A percentile compares a stretch with the other conserved stretches of the same genome.
phyloP scores from a whole-genome alignment of 2,888 invertebrate species.

The Drosophila tanythrix region DNA sequence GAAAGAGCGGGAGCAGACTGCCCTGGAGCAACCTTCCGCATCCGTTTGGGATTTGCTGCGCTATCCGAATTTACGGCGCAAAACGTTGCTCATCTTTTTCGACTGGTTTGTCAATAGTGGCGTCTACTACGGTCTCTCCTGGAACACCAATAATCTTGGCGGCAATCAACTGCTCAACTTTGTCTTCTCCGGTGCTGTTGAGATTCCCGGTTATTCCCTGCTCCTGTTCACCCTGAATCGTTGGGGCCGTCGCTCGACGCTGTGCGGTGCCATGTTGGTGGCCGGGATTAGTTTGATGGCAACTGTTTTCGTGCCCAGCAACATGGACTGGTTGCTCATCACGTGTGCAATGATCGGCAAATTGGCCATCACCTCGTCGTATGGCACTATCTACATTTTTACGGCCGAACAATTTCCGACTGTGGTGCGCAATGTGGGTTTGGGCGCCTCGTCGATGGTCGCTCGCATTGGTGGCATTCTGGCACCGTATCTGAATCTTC shows the following conservation, averaged over 20 bases:
- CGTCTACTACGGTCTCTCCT: conserved; percentile 91
- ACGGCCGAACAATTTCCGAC: conserved; percentile 91
- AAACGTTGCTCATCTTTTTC: conserved; percentile 89
- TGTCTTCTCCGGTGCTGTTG: conserved; percentile 90
- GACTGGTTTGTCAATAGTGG: conserved; percentile 92
- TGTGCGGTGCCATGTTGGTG: conserved; percentile 89
- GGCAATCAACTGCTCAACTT: conserved; percentile 91
- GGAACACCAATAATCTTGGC: conserved; percentile 91
- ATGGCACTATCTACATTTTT: conserved; percentile 90
- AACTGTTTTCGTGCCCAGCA: conserved; percentile 87
- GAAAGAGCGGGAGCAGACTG: conserved; percentile 72
- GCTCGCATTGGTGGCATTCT: conserved; percentile 91
- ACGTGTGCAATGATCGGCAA: conserved; percentile 90
- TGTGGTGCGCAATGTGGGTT: conserved; percentile 92
- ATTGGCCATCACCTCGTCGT: conserved; percentile 90
- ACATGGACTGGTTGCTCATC: conserved; percentile 87
- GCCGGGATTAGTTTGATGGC: conserved; percentile 88
- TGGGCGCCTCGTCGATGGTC: conserved; percentile 94
- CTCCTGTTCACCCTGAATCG: conserved; percentile 89
- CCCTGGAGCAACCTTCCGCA: conserved; percentile 82
- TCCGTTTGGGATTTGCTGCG: conserved; percentile 87
- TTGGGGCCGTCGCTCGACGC: conserved; percentile 89
- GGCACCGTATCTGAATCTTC: conserved; percentile 92
- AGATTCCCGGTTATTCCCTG: conserved; percentile 90
- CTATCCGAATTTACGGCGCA: conserved; percentile 88